Evolutionary conservation across 2,113 vertebrate species (phyloP).

Genomic region (Pao palembangensis): DNA sequence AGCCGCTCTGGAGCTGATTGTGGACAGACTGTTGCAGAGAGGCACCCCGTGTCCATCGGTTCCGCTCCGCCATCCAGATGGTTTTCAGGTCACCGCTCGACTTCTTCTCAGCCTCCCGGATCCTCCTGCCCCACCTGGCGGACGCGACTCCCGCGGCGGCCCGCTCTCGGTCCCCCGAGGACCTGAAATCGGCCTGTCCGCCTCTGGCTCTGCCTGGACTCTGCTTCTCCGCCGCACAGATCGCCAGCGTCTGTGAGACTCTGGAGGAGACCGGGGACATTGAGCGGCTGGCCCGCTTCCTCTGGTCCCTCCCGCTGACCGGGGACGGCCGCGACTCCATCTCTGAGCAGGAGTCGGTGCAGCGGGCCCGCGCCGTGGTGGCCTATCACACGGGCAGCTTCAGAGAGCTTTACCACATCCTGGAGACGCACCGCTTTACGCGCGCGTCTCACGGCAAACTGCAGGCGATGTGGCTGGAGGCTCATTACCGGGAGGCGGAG

Average conservation of each 20-base stretch:
- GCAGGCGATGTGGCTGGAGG: slow-evolving; percentile 98
- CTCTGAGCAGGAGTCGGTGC: slow-evolving; percentile 98
- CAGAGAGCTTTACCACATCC: slow-evolving; percentile 94
- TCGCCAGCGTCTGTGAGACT: slow-evolving; percentile 97
- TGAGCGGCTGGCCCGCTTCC: slow-evolving; percentile 94
- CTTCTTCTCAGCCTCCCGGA: slow-evolving; percentile 87
- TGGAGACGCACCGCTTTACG: slow-evolving; percentile 98
- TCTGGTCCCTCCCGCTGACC: slow-evolving; percentile 95
- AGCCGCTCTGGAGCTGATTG: slow-evolving; percentile 83
- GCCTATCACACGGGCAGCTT: slow-evolving; percentile 96
- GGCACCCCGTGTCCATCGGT: background rate
- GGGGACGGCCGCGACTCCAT: slow-evolving; percentile 92
- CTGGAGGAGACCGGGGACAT: slow-evolving; percentile 98
- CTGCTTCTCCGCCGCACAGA: slow-evolving; percentile 96
- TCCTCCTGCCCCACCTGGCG: slow-evolving; percentile 88
- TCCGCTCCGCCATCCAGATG: slow-evolving; percentile 78
- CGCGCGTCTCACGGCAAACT: slow-evolving; percentile 96
- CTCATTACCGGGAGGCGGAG: slow-evolving; percentile 98
- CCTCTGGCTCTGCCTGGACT: slow-evolving; percentile 68
- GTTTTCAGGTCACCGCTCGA: slow-evolving; percentile 95
- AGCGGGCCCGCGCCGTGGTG: slow-evolving; percentile 93
- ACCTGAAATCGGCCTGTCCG: slow-evolving; percentile 66
- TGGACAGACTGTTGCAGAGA: slow-evolving; percentile 11
- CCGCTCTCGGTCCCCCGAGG: slow-evolving; percentile 83
- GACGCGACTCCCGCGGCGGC: slow-evolving; percentile 80